Conservation (phyloP, 1,140 invertebrate genomes). For the Zaprionus davidi region DNA sequence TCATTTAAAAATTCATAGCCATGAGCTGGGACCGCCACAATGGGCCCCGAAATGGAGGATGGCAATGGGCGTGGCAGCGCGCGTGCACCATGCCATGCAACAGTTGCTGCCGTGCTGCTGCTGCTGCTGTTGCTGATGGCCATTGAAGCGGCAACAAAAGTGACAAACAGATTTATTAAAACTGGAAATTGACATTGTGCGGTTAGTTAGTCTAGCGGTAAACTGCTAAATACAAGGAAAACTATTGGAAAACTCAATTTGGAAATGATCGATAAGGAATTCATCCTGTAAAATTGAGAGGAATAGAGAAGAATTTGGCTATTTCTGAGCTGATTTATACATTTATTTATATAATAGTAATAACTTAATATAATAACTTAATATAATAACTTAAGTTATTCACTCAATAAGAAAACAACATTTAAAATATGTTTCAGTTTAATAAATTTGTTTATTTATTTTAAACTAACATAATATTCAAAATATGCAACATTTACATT, state of each 20-base stretch:
- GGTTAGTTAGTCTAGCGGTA: slow-evolving; percentile 33
- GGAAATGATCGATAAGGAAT: background rate
- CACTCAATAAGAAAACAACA: no score
- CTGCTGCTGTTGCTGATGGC: slow-evolving; percentile 54
- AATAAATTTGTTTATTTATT: no score
- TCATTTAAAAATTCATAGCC: slow-evolving; percentile 82
- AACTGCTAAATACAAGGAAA: slow-evolving; percentile 22
- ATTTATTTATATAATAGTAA: no score
- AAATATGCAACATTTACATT: no score
- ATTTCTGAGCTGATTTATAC: background rate
- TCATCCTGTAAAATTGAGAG: background rate
- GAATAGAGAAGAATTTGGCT: background rate
- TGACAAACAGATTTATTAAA: slow-evolving; percentile 79
- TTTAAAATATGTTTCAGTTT: no score
- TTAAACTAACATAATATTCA: no score
- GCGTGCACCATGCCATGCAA: background rate
- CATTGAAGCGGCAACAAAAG: slow-evolving; percentile 62
- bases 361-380: no score
- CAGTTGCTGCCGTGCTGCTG: slow-evolving; percentile 20
- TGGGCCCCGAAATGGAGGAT: slow-evolving; percentile 13
- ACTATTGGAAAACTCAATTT: slow-evolving; percentile 8
- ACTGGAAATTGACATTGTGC: slow-evolving; percentile 70
- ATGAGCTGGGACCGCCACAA: slow-evolving; percentile 58
- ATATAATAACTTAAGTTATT: no score
- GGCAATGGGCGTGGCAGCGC: background rate